Percentiles rank a stretch among this genome's conserved stretches.
phyloP scores from a whole-genome alignment of 2,113 vertebrate genomes.

The Bubo scandiacus region DNA sequence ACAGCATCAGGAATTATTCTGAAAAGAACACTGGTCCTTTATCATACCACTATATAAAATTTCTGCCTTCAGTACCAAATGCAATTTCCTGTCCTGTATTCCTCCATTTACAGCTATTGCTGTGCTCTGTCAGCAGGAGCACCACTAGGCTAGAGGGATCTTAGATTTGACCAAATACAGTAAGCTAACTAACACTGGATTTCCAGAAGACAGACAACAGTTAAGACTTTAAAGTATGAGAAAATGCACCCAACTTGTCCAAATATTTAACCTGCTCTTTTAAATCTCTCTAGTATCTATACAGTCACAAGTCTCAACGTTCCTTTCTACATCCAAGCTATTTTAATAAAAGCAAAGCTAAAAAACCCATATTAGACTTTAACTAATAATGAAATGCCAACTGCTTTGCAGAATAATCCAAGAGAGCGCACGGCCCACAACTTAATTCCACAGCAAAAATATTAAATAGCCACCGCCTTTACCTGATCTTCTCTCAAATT shows the following conservation, averaged over 20 bases:
- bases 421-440: not conserved
- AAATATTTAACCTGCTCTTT: not conserved
- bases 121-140: not conserved
- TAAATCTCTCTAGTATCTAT: not conserved
- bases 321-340: not conserved
- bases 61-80: not conserved
- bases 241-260: not conserved
- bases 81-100: not conserved
- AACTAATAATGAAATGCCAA: not conserved
- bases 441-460: not conserved
- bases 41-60: not conserved
- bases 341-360: not conserved
- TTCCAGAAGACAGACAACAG: not conserved
- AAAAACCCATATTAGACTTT: not conserved
- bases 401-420: not conserved
- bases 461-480: not conserved
- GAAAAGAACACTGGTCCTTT: not conserved
- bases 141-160: not conserved
- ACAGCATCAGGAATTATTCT: not conserved
- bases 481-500: not conserved
- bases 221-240: not conserved
- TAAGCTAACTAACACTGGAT: not conserved
- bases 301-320: rapidly evolving
- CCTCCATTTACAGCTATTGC: not conserved
- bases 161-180: not conserved